Percentiles rank a stretch among this genome's conserved stretches.
Evolutionary conservation across 2,888 invertebrate species (phyloP).

Genomic region (Panopea generosa): DNA sequence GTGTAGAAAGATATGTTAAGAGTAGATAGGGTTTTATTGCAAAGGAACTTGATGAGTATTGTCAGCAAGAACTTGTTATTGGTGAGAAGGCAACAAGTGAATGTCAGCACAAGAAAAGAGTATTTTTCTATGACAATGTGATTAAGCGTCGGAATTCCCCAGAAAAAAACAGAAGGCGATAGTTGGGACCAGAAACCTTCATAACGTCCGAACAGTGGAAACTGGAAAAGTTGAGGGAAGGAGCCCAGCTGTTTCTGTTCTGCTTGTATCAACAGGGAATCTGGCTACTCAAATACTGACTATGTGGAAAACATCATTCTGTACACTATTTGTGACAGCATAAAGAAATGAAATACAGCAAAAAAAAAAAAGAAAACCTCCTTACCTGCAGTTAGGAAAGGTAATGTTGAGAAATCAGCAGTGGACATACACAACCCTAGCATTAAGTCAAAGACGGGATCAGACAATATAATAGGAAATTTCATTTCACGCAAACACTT

Average conservation of each 20-base stretch:
- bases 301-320: background rate
- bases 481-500: too few relatives aligned
- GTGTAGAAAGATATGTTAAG: constrained; percentile 17
- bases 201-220: constrained; percentile 11
- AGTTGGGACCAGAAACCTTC: constrained; percentile 24
- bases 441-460: too few relatives aligned
- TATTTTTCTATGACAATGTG: constrained; percentile 14
- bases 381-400: background rate
- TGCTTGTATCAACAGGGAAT: constrained; percentile 1
- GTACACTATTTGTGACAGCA: background rate
- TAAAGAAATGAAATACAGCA: background rate
- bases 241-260: constrained; percentile 24
- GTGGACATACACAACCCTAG: too few relatives aligned
- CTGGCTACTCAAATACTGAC: background rate
- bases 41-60: constrained; percentile 13
- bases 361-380: background rate
- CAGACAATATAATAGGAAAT: too few relatives aligned
- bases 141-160: constrained; percentile 8
- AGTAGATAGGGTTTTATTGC: constrained; percentile 14
- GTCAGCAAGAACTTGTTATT: constrained; percentile 8
- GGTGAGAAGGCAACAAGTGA: background rate
- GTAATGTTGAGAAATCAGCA: background rate
- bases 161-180: constrained; percentile 8
- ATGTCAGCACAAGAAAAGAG: constrained; percentile 23
- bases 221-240: constrained; percentile 16